Base-by-base conservation (phyloP, 1,140 invertebrate species). In the Drosophila seguyi region DNA sequence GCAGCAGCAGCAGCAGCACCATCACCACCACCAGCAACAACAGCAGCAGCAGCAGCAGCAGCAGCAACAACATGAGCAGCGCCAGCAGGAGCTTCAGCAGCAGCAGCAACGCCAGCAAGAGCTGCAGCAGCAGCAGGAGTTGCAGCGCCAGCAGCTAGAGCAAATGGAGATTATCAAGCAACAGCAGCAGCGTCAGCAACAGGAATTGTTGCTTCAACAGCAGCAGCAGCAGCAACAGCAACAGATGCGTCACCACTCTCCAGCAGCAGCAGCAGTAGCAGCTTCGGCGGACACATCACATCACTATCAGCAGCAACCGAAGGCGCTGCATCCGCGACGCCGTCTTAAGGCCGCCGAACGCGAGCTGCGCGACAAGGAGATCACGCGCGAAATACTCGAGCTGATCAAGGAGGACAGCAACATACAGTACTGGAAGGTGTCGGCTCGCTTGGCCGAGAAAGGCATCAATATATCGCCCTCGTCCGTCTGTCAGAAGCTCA, bases 381-480 rank as follows among this genome's bases (percentile, higher is more conserved):
- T 92, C n/a, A 92, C 91, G 27, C 83, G 90, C n/a, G 91, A 92
- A 81, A 92, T 92, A 58, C 79, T 92, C 52, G 90, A 92, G 60
- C 74, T 92, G 41, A 92, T 92, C 50, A 90, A 90, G 58, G 91
- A 92, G 79, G 91, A 92, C 48, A 92, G 86, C 71, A 92, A 92
- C 38, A 92, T 92, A 38, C 91, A 92, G 48, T 92, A 92, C 72
- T 92, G 91, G 91, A 92, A 92, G 61, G 88, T 92, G 29, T 92
- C 91, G 38, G 91, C 91, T 5, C 91, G 90, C 6, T 62, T 92
- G 14, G 91, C 91, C 53, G 91, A 92, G 38, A 92, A 92, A 76
- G 91, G 91, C 38, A 92, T 85, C 63, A 81, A 90, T 50, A 92
- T 92, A 61, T 92, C 91, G 52, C 88, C 91, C 14, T 92, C 91